Conservation (phyloP, 1,140 invertebrate genomes). For the Oryzaephilus surinamensis region DNA sequence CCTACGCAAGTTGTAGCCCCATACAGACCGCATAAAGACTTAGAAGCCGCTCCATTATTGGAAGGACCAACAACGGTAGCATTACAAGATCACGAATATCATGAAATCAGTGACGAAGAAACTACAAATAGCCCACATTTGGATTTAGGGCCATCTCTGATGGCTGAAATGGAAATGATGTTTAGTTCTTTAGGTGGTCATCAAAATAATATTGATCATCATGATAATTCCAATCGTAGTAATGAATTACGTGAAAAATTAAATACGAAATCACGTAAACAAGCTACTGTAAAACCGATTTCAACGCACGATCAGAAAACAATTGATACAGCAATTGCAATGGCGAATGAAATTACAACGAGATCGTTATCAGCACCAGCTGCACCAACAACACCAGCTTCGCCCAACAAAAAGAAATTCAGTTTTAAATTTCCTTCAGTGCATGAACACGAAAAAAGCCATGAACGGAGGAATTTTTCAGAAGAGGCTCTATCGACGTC, state of each 20-base stretch:
- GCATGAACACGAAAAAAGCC: constrained; percentile 44
- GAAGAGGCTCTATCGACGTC: constrained; percentile 83
- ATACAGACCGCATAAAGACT: constrained; percentile 76
- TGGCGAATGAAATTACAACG: constrained; percentile 85
- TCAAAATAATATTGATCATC: constrained; percentile 35
- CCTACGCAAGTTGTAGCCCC: constrained; percentile 79
- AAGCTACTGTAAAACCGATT: constrained; percentile 81
- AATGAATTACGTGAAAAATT: constrained; percentile 62
- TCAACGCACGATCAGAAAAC: constrained; percentile 87
- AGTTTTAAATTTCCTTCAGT: constrained; percentile 69
- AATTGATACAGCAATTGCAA: constrained; percentile 85
- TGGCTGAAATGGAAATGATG: constrained; percentile 94
- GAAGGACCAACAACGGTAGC: constrained; percentile 27
- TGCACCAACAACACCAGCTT: constrained; percentile 53
- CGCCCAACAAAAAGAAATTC: constrained; percentile 77
- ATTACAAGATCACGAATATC: constrained; percentile 67
- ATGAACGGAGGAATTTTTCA: constrained; percentile 72
- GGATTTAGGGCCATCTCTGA: constrained; percentile 84
- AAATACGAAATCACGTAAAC: constrained; percentile 57
- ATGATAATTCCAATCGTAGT: constrained; percentile 49
- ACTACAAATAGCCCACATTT: constrained; percentile 47
- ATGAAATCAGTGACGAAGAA: constrained; percentile 87
- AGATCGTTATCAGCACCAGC: constrained; percentile 77
- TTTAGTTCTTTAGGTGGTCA: constrained; percentile 46
- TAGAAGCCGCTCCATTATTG: constrained; percentile 47